These are phyloP conservation scores for Dendrocincla tyrannina DNA, from an alignment of 2,797 vertebrate genomes.

Conservation along the genomic window DNA sequence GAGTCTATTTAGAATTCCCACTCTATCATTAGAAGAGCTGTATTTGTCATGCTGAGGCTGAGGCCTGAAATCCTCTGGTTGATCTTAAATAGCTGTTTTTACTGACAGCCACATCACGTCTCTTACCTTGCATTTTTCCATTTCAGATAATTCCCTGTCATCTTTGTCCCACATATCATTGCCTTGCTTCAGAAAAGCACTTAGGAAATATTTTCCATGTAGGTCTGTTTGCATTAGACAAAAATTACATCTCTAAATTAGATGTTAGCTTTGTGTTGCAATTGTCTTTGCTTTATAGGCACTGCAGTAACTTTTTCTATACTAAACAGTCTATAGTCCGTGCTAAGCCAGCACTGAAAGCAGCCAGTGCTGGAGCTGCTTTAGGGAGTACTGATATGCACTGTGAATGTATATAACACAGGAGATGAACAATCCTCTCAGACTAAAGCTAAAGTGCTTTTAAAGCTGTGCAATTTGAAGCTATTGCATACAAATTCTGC, in stretches of 20 bases:
- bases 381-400: background rate
- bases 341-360: background rate
- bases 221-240: background rate
- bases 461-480: background rate
- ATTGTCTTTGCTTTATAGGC: background rate
- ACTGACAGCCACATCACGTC: slow-evolving; percentile 17
- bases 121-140: background rate
- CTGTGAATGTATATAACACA: background rate
- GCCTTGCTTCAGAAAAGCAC: background rate
- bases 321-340: background rate
- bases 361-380: background rate
- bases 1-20: slow-evolving; percentile 44
- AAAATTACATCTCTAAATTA: background rate
- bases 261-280: background rate
- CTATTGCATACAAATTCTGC: background rate
- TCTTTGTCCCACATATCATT: slow-evolving; percentile 39
- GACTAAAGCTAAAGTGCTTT: background rate
- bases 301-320: background rate
- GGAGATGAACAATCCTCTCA: background rate
- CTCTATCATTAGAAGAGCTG: slow-evolving; percentile 72
- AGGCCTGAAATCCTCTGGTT: slow-evolving; percentile 18
- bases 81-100: slow-evolving; percentile 18
- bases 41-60: slow-evolving; percentile 40
- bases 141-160: slow-evolving; percentile 41
- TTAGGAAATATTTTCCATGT: background rate